Evolutionary conservation across 2,113 vertebrate species (phyloP).

Genomic region (Pelusios castaneus): DNA sequence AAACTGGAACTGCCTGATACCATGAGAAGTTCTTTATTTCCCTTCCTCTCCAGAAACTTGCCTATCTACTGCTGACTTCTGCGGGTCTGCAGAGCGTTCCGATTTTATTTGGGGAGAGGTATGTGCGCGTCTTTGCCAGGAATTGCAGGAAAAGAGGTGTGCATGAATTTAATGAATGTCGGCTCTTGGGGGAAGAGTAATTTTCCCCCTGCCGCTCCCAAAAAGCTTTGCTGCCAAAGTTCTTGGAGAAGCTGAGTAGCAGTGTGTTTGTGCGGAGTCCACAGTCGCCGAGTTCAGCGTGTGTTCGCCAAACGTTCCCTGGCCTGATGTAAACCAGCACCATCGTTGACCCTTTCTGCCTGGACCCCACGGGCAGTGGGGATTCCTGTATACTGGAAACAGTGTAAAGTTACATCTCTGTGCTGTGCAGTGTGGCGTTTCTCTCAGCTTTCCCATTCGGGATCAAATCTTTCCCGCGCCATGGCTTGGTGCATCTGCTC

Average conservation of each 20-base stretch:
- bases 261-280: neutral
- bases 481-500: conserved; percentile 66
- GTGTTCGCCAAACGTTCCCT: neutral
- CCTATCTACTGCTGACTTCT: neutral
- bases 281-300: neutral
- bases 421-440: neutral
- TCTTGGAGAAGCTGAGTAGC: neutral
- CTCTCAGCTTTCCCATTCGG: neutral
- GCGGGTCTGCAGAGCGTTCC: neutral
- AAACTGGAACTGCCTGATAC: neutral
- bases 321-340: neutral
- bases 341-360: neutral
- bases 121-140: neutral
- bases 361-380: too few relatives aligned
- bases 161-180: neutral
- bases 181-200: neutral
- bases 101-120: neutral
- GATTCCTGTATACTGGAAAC: neutral
- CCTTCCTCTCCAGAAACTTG: neutral
- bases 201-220: neutral
- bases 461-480: neutral
- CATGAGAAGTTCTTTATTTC: neutral
- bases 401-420: neutral
- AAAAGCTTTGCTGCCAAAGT: neutral
- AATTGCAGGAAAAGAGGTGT: neutral